Conservation (phyloP, 2,888 invertebrate species). For the Plebejus anna region DNA sequence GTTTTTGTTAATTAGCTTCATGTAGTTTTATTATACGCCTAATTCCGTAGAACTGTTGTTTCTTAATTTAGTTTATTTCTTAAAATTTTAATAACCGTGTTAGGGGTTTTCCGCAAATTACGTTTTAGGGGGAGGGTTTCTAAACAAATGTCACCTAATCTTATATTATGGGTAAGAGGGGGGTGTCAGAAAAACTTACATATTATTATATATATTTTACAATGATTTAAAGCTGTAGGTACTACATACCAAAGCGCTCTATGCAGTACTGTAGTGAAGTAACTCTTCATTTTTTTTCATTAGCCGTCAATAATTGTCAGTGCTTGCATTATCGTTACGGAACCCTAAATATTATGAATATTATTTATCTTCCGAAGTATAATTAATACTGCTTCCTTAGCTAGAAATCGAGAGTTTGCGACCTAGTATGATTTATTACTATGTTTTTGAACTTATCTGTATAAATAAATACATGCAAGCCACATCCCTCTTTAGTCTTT, state of each 20-base stretch:
- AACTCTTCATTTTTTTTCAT: too few relatives aligned
- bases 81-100: too few relatives aligned
- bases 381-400: constrained; percentile 28
- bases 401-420: not conserved
- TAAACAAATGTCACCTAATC: too few relatives aligned
- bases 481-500: not conserved
- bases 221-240: too few relatives aligned
- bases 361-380: constrained; percentile 26
- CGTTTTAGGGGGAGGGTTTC: too few relatives aligned
- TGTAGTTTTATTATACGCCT: not conserved
- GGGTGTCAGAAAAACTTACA: too few relatives aligned
- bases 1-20: not conserved
- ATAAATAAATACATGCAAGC: constrained; percentile 32
- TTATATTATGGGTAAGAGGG: too few relatives aligned
- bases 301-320: not conserved
- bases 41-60: not conserved
- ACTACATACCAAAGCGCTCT: too few relatives aligned
- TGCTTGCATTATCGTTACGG: not conserved
- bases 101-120: too few relatives aligned
- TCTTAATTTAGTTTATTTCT: not conserved
- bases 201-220: too few relatives aligned
- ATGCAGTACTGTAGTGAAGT: too few relatives aligned
- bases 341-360: not conserved
- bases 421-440: not conserved
- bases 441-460: constrained; percentile 8